phyloP scores from a whole-genome alignment of 2,797 vertebrate genomes.

The Poecilia picta region DNA sequence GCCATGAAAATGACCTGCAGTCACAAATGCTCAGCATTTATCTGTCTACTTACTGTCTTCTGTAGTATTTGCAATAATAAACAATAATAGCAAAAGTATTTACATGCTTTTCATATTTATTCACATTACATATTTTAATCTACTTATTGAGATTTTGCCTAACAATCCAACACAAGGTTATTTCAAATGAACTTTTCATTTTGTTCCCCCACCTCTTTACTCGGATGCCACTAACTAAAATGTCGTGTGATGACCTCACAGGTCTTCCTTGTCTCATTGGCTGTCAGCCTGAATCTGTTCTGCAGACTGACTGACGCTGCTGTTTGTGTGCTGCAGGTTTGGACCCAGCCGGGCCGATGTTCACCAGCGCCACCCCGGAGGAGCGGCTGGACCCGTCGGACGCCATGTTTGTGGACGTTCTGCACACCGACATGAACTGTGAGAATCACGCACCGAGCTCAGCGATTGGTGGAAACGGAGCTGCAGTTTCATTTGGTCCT shows the following conservation, averaged over 20 bases:
- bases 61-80: background rate
- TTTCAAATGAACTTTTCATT: background rate
- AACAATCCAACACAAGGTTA: background rate
- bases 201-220: background rate
- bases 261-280: background rate
- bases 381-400: constrained; percentile 86
- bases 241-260: background rate
- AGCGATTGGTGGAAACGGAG: background rate
- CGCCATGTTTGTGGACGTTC: constrained; percentile 93
- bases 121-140: background rate
- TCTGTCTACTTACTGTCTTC: background rate
- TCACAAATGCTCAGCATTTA: background rate
- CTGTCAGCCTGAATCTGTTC: background rate
- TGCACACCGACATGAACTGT: constrained; percentile 93
- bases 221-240: background rate
- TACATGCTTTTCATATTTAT: background rate
- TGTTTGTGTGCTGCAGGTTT: constrained; percentile 78
- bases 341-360: constrained; percentile 93
- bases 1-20: background rate
- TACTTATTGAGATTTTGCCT: background rate
- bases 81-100: background rate
- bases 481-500: background rate
- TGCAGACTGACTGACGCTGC: background rate
- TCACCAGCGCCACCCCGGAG: constrained; percentile 77
- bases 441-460: constrained; percentile 43